Base-by-base conservation (phyloP, 2,113 vertebrate genomes). In the Sphaerodactylus townsendi region DNA sequence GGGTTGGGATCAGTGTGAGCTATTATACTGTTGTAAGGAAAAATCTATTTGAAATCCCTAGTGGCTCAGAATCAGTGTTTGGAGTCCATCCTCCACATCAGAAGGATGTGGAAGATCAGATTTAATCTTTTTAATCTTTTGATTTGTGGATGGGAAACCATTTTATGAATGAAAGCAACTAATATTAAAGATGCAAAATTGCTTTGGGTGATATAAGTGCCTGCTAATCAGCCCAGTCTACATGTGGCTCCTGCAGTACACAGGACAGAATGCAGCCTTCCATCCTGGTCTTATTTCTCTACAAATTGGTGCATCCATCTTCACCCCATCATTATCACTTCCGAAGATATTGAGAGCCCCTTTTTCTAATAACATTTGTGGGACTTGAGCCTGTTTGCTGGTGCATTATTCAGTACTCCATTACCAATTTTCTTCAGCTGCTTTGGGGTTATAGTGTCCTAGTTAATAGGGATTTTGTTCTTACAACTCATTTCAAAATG, bases 381-480 rank as follows among this genome's bases (percentile, higher is more conserved):
- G 66, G 3, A 41, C 46, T 3, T 1, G 78, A 62, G 73, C 59
- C 35, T 66, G 79, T 62, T 53, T 44, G 66, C n/a, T 79, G 50
- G 65, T 2, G 0, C 71, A 64, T 50, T 69, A 80, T 89, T 35
- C 68, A 25, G 66, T 28, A 66, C 69, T 41, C 28, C 73, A 25
- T 79, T 71, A 46, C 85, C 85, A 86, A 64, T 83, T 91, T 80
- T 65, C 69, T 83, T 90, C 84, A 90, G 33, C 66, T 72, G 73
- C 41, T 77, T 78, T 78, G 75, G 90, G 81, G 88, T 92, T 91
- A 90, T 86, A 44, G 65, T 92, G 92, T 65, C 91, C 88, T 85
- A 93, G 86, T 92, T 94, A 91, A 88, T 0, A 0, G 68, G 84
- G 86, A 91, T 94, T 94, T 90, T 91, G 82, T 84, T 88, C 64